Evolutionary conservation across 2,888 invertebrate species (phyloP).

Genomic region (Geophilus truncorum): DNA sequence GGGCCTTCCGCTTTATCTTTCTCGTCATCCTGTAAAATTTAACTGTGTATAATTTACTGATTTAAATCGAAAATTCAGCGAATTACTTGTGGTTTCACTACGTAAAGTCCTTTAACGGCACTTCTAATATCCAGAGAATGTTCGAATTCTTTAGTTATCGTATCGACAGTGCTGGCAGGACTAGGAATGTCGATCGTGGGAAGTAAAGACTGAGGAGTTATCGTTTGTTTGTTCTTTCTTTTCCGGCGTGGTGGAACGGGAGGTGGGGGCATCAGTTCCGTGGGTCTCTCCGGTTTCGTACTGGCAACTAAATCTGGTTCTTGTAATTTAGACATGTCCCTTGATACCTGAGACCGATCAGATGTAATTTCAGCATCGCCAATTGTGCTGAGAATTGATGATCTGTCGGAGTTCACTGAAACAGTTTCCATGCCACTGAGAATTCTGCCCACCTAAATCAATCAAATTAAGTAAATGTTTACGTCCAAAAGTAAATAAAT

Average conservation of each 20-base stretch:
- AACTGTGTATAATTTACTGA: not conserved
- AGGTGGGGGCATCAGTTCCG: constrained; percentile 55
- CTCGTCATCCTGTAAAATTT: constrained; percentile 59
- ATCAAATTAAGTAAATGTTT: no score
- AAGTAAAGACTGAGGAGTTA: not conserved
- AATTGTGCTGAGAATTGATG: not conserved
- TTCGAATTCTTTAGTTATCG: constrained; percentile 73
- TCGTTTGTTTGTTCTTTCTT: constrained; percentile 56
- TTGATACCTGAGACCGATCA: not conserved
- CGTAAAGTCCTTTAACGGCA: constrained; percentile 60
- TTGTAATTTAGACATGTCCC: constrained; percentile 35
- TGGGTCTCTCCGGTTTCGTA: constrained; percentile 58
- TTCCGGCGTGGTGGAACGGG: constrained; percentile 75
- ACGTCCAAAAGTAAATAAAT: no score
- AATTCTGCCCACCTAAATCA: constrained; percentile 62
- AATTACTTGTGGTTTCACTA: constrained; percentile 59
- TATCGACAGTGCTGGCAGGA: constrained; percentile 73
- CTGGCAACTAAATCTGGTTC: constrained; percentile 93
- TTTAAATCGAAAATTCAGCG: not conserved
- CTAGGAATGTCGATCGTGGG: constrained; percentile 55
- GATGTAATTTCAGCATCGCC: not conserved
- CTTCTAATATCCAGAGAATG: constrained; percentile 67
- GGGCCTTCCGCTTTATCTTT: constrained; percentile 62
- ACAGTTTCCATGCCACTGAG: constrained; percentile 57
- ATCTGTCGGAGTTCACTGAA: not conserved